Evolutionary conservation across 2,113 vertebrate species (phyloP).

Genomic region (Sylvia atricapilla): DNA sequence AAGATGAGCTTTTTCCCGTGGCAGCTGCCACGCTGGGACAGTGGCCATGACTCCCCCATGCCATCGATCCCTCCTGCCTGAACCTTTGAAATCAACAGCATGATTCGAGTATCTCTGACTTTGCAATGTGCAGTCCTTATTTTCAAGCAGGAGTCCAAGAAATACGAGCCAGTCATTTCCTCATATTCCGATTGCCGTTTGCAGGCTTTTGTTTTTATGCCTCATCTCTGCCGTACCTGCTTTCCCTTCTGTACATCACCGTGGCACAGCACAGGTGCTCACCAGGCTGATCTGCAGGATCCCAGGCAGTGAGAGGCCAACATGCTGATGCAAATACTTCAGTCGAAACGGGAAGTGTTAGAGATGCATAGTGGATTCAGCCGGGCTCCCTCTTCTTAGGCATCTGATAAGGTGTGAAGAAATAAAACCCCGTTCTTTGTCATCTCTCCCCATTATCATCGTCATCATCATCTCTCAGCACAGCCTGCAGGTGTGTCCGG

Average conservation of each 20-base stretch:
- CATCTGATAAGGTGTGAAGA: background rate
- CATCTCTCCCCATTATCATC: background rate
- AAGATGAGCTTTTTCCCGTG: rapidly evolving
- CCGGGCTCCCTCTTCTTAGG: background rate
- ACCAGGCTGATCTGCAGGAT: background rate
- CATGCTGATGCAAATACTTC: background rate
- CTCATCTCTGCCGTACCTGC: background rate
- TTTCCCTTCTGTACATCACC: background rate
- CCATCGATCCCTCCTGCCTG: background rate
- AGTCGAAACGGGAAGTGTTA: background rate
- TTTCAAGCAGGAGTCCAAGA: background rate
- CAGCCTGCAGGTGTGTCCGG: background rate
- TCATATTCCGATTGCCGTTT: background rate
- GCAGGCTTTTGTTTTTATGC: background rate
- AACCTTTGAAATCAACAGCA: background rate
- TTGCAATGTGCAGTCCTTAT: background rate
- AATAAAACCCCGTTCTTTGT: background rate
- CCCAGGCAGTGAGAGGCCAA: background rate
- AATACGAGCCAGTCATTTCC: background rate
- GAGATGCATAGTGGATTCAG: background rate
- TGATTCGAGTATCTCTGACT: rapidly evolving
- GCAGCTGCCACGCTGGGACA: background rate
- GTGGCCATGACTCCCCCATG: rapidly evolving
- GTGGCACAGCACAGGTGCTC: rapidly evolving
- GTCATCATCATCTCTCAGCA: background rate